These are phyloP conservation scores for Anguilla megastoma DNA, from an alignment of 2,797 vertebrate genomes.

Conservation along the genomic window DNA sequence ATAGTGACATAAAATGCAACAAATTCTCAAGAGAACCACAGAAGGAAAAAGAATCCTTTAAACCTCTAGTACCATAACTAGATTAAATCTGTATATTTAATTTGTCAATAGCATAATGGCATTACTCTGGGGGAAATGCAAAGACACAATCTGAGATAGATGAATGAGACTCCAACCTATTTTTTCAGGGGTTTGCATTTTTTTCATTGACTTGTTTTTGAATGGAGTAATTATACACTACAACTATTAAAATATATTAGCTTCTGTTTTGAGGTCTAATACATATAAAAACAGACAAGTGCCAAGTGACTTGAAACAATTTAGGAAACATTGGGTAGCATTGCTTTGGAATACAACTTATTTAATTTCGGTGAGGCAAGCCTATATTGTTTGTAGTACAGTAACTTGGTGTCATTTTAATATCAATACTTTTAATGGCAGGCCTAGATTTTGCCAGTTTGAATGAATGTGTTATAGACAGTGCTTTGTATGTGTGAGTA, in stretches of 20 bases:
- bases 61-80: constrained; percentile 41
- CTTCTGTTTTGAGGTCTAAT: background rate
- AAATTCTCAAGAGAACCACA: constrained; percentile 36
- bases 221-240: background rate
- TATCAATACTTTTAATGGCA: no score
- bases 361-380: no score
- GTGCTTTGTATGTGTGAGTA: no score
- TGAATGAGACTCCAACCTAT: constrained; percentile 29
- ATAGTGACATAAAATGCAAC: constrained; percentile 42
- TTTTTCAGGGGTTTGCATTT: background rate
- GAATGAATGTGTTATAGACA: no score
- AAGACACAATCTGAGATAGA: constrained; percentile 31
- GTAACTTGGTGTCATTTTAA: no score
- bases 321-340: no score
- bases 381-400: no score
- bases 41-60: constrained; percentile 34
- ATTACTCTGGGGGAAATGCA: constrained; percentile 29
- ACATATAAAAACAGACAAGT: background rate
- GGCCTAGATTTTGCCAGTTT: no score
- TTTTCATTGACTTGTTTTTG: background rate
- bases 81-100: constrained; percentile 37
- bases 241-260: background rate
- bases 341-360: no score
- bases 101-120: constrained; percentile 38
- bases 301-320: no score